Evolutionary conservation across 2,113 vertebrate species (phyloP), one percentile per base, ranked within the genome.

Genomic region (Corvus hawaiiensis): DNA sequence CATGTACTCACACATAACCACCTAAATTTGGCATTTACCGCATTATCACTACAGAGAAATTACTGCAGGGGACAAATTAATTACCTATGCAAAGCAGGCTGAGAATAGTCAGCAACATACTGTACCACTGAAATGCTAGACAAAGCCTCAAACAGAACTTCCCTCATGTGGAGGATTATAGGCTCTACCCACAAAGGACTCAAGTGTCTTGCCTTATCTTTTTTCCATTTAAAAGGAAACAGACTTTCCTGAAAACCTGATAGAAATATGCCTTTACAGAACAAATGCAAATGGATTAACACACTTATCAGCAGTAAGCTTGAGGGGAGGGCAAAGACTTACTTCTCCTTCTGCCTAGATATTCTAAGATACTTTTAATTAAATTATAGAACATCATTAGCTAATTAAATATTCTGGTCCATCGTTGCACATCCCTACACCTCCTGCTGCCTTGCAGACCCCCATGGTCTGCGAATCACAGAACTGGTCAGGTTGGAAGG

Each of bases 61-160:
- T 76, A 89, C 94, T 76, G 79, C 37, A 89, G 87, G 92, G 92
- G 93, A 96, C 89, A 95, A 97, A 88, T 95, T 97, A 96, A 96
- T 96, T 96, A 96, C 89, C 83, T 85, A 94, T 83, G 88, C 92
- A 95, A 95, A 97, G 91, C 58, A 81, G 89, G 84, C 95, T 96
- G 82, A 96, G 95, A 95, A 94, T 62, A 97, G 88, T 77, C 84
- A 71, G 95, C 83, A 92, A 80, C 93, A 90, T 6, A 63, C 76
- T 82, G 83, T 84, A 90, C 87, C 80, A 39, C 89, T 51, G 63
- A 87, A 93, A 95, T 4, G 33, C 80, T 19, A 89, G 87, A 94
- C 96, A 93, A 96, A 96, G 96, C 91, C 87, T 90, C 89, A 87
- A 90, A 93, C 59, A 89, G 76, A 94, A 73, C 89, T 82, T 58